These are phyloP conservation scores for Solea senegalensis DNA, from an alignment of 2,113 vertebrate species.

Conservation along the genomic window DNA sequence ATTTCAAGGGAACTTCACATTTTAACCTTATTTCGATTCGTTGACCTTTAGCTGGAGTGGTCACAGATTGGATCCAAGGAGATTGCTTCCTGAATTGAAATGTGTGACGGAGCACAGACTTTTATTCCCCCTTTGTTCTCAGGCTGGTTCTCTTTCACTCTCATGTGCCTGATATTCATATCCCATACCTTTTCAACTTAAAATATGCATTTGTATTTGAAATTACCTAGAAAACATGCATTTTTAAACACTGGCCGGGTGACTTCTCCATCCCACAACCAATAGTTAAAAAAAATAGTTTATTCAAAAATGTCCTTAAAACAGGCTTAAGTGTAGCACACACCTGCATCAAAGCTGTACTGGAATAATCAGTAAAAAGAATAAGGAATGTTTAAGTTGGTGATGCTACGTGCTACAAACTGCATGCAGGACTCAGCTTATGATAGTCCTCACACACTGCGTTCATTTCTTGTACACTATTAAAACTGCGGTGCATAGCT, in stretches of 20 bases:
- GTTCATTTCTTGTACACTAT: too few relatives aligned
- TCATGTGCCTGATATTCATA: neutral
- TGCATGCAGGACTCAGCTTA: too few relatives aligned
- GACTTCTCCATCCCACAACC: neutral
- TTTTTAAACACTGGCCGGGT: neutral
- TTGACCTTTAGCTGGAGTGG: conserved; percentile 30
- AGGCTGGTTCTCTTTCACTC: neutral
- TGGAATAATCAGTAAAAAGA: too few relatives aligned
- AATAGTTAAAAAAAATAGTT: too few relatives aligned
- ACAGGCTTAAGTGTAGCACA: too few relatives aligned
- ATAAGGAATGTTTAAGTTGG: too few relatives aligned
- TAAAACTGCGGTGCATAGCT: too few relatives aligned
- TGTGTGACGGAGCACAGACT: conserved; percentile 5
- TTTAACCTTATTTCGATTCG: conserved; percentile 33
- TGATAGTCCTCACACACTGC: too few relatives aligned
- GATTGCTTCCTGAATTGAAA: conserved; percentile 34
- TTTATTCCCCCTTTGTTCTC: conserved; percentile 10
- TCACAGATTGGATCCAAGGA: conserved; percentile 32
- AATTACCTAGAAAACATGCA: too few relatives aligned
- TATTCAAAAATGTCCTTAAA: too few relatives aligned
- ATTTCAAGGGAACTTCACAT: conserved; percentile 12
- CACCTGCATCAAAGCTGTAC: too few relatives aligned
- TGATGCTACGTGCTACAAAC: too few relatives aligned
- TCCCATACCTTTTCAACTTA: neutral
- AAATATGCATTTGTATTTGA: neutral